phyloP scores from a whole-genome alignment of 2,888 invertebrate species.

The Actias luna region DNA sequence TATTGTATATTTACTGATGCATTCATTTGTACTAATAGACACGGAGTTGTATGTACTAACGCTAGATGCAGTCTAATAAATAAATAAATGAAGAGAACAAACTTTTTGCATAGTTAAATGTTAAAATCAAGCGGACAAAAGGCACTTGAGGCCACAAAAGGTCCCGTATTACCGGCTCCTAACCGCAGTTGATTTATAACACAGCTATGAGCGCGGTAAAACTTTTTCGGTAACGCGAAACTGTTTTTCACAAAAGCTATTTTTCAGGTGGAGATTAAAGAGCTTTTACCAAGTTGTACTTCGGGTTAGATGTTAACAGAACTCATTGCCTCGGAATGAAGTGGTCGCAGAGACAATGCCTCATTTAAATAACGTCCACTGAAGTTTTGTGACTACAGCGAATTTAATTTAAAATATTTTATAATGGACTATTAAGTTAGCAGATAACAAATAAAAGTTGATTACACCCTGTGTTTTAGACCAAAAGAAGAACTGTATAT shows the following conservation, averaged over 20 bases:
- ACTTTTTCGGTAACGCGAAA: slow-evolving; percentile 30
- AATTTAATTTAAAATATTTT: not conserved
- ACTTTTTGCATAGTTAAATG: slow-evolving; percentile 19
- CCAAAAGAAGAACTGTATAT: not conserved
- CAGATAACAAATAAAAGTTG: not conserved
- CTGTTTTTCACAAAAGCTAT: slow-evolving; percentile 33
- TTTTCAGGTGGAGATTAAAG: slow-evolving; percentile 39
- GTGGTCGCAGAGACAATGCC: slow-evolving; percentile 19
- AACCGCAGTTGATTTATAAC: slow-evolving; percentile 37
- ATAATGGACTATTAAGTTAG: not conserved
- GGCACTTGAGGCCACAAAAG: slow-evolving; percentile 11
- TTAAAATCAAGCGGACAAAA: slow-evolving; percentile 12
- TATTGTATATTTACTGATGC: no score
- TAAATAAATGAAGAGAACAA: slow-evolving; percentile 12
- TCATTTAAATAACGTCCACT: slow-evolving; percentile 7
- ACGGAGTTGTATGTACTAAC: not conserved
- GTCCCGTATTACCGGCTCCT: slow-evolving; percentile 10
- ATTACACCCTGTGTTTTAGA: not conserved
- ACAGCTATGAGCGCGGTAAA: slow-evolving; percentile 33
- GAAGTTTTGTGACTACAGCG: not conserved
- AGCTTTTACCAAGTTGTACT: slow-evolving; percentile 24
- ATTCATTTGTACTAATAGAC: not conserved
- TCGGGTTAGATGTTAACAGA: slow-evolving; percentile 23
- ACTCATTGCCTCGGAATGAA: slow-evolving; percentile 33
- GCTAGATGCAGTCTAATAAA: slow-evolving; percentile 17